Evolutionary conservation across 1,140 invertebrate species (phyloP), one percentile per base, ranked within the genome.

Genomic region (Drosophila murphyi): DNA sequence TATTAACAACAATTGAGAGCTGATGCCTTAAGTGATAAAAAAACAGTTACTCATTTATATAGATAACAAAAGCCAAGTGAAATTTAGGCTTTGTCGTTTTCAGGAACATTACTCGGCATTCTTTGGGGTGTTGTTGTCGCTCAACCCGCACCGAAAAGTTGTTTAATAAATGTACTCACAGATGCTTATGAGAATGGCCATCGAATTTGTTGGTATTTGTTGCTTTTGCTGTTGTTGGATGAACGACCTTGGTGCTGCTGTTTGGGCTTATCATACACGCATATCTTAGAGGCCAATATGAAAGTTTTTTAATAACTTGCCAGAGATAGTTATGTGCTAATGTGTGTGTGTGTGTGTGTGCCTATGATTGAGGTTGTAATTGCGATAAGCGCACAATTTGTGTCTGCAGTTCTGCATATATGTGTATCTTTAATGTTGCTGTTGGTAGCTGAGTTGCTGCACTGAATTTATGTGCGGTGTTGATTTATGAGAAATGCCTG

Each of bases 141-240:
- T n/a, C n/a, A 8, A 43, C 29, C 37, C 51, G 63, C 74, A 54
- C 48, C 68, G 28, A 70, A 87, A 87, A 88, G 69, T 87, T 87
- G 76, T 88, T 88, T 87, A 87, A 87, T 87, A 87, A 87, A 87
- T 87, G 85, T 88, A 88, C 83, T 87, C 76, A 77, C 80, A 87
- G 76, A 82, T 80, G 79, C 64, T 72, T 63, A 79, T 41, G 56
- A n/a, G 31, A 39, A 55, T 76, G 81, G 52, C 34, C 80, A 54
- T 51, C 59, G 45, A 70, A 70, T 72, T 74, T 61, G 64, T 71
- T 32, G 55, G 56, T 47, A 70, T 65, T 78, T 48, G 50, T 12
- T 20, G 20, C 20, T 20, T 20, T 20, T 20, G 20, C 20, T 20
- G 20, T 20, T 56, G 31, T 61, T 48, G 59, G 59, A 10, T 8